Evolutionary conservation across 2,797 vertebrate species (phyloP), one percentile per base, ranked within the genome.

Genomic region (Molossus alvarezi): DNA sequence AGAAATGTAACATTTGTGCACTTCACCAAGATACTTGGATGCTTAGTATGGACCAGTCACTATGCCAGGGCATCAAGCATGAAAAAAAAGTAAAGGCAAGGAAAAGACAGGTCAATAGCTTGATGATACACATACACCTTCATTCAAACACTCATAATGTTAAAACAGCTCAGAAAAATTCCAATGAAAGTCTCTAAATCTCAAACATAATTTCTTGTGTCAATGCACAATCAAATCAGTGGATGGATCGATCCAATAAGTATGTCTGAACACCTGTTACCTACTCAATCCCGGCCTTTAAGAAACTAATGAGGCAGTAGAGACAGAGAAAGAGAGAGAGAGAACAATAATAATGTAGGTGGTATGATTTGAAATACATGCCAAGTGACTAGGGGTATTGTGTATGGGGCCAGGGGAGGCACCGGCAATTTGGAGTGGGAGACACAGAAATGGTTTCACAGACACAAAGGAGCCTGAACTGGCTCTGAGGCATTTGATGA

Each of bases 321-420:
- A 6, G 25, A 17, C 4, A 5, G 25, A 58, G 15, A 57, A 33
- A 12, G 1, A 69, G 29, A 72, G 12, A 69, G 17, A n/a, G 21
- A 57, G 13, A 76, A 9, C 75, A 27, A 37, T 41, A 69, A 41
- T 29, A 57, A 76, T 10, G 23, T 14, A 72, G 6, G 65, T 29
- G 10, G 11, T 55, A 23, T 37, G 18, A 29, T 25, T 27, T 77
- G 64, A 95, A 72, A 48, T 64, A 15, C 48, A 76, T 51, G 69
- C 27, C 62, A 80, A 79, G 9, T 12, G 48, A 25, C 6, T 14
- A 33, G 9, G 6, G 8, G 5, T 3, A n/a, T 27, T 0, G 1
- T 15, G 17, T 2, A 18, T 15, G n/a, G 58, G 25, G 1, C 0
- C 4, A 14, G 23, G 33, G 6, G 0, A 1, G 10, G 58, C 10